Evolutionary conservation across 2,113 vertebrate species (phyloP), one percentile per base, ranked within the genome.

Genomic region (Gorsachius goisagi): DNA sequence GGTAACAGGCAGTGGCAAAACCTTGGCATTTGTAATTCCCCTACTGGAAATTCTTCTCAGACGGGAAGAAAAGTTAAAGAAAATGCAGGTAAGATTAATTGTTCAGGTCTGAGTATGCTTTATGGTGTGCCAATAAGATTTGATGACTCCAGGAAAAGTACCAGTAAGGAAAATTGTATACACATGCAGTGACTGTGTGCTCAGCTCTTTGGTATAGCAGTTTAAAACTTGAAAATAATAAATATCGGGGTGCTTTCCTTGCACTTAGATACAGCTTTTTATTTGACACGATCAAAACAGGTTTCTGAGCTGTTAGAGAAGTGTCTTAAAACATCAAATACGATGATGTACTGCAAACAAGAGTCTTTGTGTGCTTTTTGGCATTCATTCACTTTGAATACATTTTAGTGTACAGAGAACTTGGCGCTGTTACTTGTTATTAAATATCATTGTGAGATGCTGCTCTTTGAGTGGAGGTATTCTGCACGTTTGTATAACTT

Each of bases 1-100:
- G 99, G 98, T 99, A 62, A 99, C 99, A 0, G 99, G 99, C 9
- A 99, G 99, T 16, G 99, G 99, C 17, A 99, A 99, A 95, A 99
- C 99, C 0, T 97, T 99, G 1, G 99, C 99, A 0, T 99, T 99
- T 85, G 98, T 99, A 35, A 99, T 99, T 89, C 99, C 99, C 17
- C 94, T 99, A 2, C 85, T 99, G 73, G 99, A 99, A 88, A 99
- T 99, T 74, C 98, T 99, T 5, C 97, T 99, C 91, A 99, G 97
- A 44, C 97, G 99, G 85, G 99, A 99, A 55, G 99, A 99, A 50
- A 99, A 98, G 82, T 96, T 99, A 9, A 99, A 99, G 97, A 99
- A 99, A 97, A 98, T 97, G 97, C 99, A 99, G 98, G 99, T 99
- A 88, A 94, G 82, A 2, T 24, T 1, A 21, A 37, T 30, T 52